Conservation (phyloP, 2,113 vertebrate species). For the Athene cunicularia region DNA sequence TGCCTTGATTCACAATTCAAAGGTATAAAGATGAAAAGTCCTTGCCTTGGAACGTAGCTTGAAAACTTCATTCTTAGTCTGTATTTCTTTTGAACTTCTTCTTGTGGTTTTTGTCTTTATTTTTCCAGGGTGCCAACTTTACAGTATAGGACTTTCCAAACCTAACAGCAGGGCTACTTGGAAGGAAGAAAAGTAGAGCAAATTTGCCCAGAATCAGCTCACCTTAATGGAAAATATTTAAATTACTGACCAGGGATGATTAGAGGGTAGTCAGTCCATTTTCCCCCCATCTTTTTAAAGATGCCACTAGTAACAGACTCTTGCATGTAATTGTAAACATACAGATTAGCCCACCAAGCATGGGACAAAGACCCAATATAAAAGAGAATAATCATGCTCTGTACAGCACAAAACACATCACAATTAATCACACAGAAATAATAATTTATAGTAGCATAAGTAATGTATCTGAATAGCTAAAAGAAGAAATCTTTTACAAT, state of each 20-base stretch:
- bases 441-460: not conserved
- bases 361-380: not conserved
- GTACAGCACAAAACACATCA: not conserved
- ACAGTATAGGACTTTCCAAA: constrained; percentile 70
- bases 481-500: not conserved
- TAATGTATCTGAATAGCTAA: not conserved
- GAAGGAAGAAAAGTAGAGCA: constrained; percentile 50
- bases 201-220: constrained; percentile 12
- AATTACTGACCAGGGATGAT: constrained; percentile 39
- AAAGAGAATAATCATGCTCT: not conserved
- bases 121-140: constrained; percentile 76
- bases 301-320: not conserved
- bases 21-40: constrained; percentile 81
- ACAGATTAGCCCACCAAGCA: not conserved
- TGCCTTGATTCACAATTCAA: constrained; percentile 82
- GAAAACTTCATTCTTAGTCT: constrained; percentile 80
- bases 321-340: not conserved
- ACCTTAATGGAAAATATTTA: constrained; percentile 60
- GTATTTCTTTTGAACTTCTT: constrained; percentile 81
- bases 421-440: not conserved
- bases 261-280: not conserved
- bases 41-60: constrained; percentile 78
- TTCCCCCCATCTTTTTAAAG: not conserved
- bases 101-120: constrained; percentile 75
- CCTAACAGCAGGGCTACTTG: constrained; percentile 56